Base-by-base conservation (phyloP, 2,797 vertebrate species). In the Pangasius djambal region DNA sequence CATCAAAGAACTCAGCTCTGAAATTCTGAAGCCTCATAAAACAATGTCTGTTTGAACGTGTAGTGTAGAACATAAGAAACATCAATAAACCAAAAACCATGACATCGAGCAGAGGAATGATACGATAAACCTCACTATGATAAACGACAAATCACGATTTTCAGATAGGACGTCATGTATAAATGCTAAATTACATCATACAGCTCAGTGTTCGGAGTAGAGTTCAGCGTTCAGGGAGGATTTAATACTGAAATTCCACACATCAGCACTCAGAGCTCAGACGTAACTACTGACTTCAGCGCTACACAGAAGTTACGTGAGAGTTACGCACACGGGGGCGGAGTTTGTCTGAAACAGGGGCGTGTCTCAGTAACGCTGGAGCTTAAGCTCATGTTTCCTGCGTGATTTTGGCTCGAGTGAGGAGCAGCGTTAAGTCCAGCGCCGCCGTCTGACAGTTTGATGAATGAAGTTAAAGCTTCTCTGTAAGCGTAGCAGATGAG, bases 1-100 rank as follows among this genome's bases (percentile, higher is more conserved):
- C 88, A 55, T 85, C 88, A 85, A 48, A 85, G 28, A 44, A 22
- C 50, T 12, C 20, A n/a, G 31, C 83, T 31, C 44, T 52, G 44
- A 85, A 85, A 85, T 69, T 85, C 61, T 50, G 28, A 63, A 69
- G 40, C 28, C 48, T 20, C 15, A 3, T 48, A 65, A 28, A 44
- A 63, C 57, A 65, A 37, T 4, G 12, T 67, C 9, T 63, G 44
- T 37, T 15, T 25, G n/a, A 72, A 85, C 5, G 31, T 57, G 65
- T 69, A n/a, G 25, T 55, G 83, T 57, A 82, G 79, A 61, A 82
- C 79, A 59, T 2, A 5, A 40, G 2, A 8, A 61, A 40, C 34
- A 25, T 28, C 40, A 84, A 10, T n/a, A 65, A 18, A 52, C 4
- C 44, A 72, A 6, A 34, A 57, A 37, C 16, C 52, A 1, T 83